Conservation (phyloP, 2,888 invertebrate genomes). For the Eupithecia pulchellata region DNA sequence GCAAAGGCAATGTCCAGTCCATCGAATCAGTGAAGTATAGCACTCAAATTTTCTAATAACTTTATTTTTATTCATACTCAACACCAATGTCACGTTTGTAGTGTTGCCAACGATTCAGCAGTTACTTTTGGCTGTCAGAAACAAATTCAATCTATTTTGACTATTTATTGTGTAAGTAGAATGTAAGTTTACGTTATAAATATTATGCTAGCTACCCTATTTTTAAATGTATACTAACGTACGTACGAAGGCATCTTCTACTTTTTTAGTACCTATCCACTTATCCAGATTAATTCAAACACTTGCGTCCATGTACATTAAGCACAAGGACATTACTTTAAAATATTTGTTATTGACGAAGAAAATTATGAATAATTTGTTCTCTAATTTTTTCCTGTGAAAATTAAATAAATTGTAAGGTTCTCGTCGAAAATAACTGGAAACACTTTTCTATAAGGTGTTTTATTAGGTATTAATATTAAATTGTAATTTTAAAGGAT, state of each 20-base stretch:
- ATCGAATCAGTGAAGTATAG: background rate
- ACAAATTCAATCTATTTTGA: background rate
- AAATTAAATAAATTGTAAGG: too few relatives aligned
- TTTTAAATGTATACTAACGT: background rate
- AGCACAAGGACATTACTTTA: too few relatives aligned
- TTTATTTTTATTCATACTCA: background rate
- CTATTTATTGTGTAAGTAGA: background rate
- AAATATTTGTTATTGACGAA: too few relatives aligned
- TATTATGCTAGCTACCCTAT: background rate
- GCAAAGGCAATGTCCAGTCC: background rate
- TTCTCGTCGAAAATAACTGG: background rate
- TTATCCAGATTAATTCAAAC: background rate
- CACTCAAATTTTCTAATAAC: background rate
- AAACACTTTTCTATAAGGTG: slow-evolving; percentile 2
- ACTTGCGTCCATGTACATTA: background rate
- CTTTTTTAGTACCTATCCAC: too few relatives aligned
- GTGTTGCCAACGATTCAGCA: background rate
- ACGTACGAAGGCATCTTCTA: background rate
- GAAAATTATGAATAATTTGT: too few relatives aligned
- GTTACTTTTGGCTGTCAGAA: background rate
- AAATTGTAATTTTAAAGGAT: too few relatives aligned
- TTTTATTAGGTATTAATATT: slow-evolving; percentile 13
- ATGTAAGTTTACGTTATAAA: background rate
- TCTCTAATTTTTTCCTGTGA: too few relatives aligned
- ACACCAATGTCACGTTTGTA: background rate